Evolutionary conservation across 1,140 invertebrate species (phyloP).

Genomic region (Ectropis grisescens): DNA sequence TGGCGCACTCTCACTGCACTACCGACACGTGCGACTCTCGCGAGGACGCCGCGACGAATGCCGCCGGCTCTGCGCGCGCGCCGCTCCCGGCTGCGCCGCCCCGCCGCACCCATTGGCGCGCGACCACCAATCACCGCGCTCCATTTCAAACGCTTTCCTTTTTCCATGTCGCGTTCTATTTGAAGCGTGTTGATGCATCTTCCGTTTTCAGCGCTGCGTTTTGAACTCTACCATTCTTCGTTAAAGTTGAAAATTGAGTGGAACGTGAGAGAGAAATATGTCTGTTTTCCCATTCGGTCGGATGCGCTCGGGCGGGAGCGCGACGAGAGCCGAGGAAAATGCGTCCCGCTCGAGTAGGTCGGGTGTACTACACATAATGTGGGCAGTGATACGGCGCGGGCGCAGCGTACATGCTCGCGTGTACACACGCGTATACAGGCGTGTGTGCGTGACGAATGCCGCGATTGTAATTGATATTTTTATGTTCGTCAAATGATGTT

Average conservation of each 20-base stretch:
- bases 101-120: constrained; percentile 55
- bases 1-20: constrained; percentile 36
- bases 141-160: constrained; percentile 59
- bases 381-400: too few relatives aligned
- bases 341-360: constrained; percentile 14
- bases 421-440: not conserved
- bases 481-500: constrained; percentile 29
- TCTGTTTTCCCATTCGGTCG: constrained; percentile 59
- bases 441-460: constrained; percentile 5
- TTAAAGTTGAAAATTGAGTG: constrained; percentile 10
- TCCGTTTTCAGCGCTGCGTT: constrained; percentile 6
- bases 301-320: constrained; percentile 50
- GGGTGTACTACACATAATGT: too few relatives aligned
- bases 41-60: constrained; percentile 15
- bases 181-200: constrained; percentile 55
- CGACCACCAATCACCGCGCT: constrained; percentile 56
- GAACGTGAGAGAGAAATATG: constrained; percentile 17
- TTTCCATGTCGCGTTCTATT: constrained; percentile 60
- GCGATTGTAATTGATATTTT: constrained; percentile 44
- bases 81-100: constrained; percentile 17
- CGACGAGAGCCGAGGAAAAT: constrained; percentile 30
- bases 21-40: constrained; percentile 19
- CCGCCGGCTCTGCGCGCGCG: constrained; percentile 31
- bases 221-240: constrained; percentile 9
- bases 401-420: not conserved